Conservation (phyloP, 2,797 vertebrate genomes). For the Tenualosa thibaudeaui region DNA sequence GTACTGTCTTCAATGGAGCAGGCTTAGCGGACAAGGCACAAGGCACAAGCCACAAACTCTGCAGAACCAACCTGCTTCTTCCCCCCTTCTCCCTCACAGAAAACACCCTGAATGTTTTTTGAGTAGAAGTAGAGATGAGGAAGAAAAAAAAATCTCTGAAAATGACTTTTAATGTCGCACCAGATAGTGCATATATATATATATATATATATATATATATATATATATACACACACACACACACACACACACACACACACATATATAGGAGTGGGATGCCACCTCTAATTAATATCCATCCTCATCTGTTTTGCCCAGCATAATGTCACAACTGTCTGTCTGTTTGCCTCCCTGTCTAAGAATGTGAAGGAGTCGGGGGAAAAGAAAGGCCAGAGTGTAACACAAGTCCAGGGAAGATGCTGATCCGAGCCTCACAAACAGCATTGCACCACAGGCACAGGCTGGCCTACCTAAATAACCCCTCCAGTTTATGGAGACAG, state of each 20-base stretch:
- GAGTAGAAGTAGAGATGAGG: background rate
- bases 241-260: no score
- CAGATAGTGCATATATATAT: background rate
- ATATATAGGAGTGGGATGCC: background rate
- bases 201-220: no score
- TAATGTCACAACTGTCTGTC: constrained; percentile 1
- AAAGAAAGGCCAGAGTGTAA: background rate
- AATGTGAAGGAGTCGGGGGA: background rate
- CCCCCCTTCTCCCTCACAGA: no score
- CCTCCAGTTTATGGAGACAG: background rate
- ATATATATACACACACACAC: no score
- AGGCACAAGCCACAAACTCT: background rate
- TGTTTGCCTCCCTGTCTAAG: background rate
- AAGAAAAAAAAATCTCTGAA: background rate
- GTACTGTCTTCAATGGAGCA: background rate
- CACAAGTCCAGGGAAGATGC: background rate
- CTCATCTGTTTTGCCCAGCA: background rate
- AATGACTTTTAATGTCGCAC: background rate
- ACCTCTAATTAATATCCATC: background rate
- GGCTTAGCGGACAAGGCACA: background rate
- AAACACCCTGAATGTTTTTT: background rate
- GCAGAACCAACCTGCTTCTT: background rate
- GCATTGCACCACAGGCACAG: background rate
- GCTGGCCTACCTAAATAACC: background rate
- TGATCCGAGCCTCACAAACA: background rate